Evolutionary conservation across 1,140 invertebrate species (phyloP), one percentile per base, ranked within the genome.

Genomic region (Drosophila chauvacae): DNA sequence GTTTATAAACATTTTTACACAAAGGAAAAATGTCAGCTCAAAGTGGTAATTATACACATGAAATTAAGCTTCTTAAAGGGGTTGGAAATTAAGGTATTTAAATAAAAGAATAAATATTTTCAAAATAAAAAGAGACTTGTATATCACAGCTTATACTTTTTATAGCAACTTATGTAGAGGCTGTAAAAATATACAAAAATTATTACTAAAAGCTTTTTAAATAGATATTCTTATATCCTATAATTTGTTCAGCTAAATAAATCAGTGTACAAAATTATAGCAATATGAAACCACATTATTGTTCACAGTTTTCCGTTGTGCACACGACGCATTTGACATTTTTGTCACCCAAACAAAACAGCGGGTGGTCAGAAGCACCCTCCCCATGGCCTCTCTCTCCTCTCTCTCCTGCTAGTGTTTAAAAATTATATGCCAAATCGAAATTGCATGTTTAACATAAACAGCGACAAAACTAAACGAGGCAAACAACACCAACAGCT

Each of bases 391-490:
- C 68, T 26, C 28, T 7, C 33, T 10, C 3, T 2, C 5, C 16
- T 18, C 30, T 37, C 18, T 5, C 18, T 41, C 33, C 30, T 10
- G 42, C 51, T 55, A 47, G 71, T 84, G 80, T 88, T 88, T 84
- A 88, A 88, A 88, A 88, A 88, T 88, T 88, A 90, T 90, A 90
- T 88, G 85, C 80, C 80, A 88, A 88, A 88, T 90, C 84, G 84
- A 90, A 88, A 90, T 88, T 84, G 84, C 84, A 90, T 87, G 84
- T 87, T 88, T 77, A 71, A 87, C 84, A 87, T 83, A 80, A 83
- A 80, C 80, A 87, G 65, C 83, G 58, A 71, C 65, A 71, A 64
- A 64, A 80, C 68, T 74, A 72, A 58, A 58, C 65, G 45, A 37
- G 63, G 41, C 68, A 45, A 75, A 51, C 47, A 76, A 45, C 47